Conservation (phyloP, 2,888 invertebrate genomes). For the Nasonovia ribisnigri region DNA sequence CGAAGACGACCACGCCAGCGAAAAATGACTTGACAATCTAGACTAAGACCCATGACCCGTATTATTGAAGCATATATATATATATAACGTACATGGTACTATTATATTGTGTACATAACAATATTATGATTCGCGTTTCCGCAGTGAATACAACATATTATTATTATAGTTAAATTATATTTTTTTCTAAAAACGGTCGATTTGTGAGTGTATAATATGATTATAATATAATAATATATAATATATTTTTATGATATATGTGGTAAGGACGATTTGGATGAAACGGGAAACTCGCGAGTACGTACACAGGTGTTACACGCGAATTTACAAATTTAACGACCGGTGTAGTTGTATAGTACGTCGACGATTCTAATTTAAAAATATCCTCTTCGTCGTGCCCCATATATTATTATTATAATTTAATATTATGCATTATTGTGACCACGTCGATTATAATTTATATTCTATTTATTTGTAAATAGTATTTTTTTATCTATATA, state of each 20-base stretch:
- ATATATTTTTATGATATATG: neutral
- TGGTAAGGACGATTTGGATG: neutral
- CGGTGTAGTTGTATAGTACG: neutral
- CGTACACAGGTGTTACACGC: neutral
- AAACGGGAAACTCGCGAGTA: neutral
- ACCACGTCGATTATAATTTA: neutral
- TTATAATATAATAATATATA: neutral
- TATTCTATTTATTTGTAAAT: constrained; percentile 51
- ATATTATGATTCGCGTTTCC: neutral
- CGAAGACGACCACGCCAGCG: constrained; percentile 62
- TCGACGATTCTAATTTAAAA: neutral
- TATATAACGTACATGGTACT: neutral
- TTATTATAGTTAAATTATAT: neutral
- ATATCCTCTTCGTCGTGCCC: neutral
- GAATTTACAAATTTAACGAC: neutral
- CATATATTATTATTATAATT: neutral
- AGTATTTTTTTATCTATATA: constrained; percentile 30
- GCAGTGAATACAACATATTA: neutral
- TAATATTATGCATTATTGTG: neutral
- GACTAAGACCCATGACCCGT: neutral
- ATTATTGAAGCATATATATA: neutral
- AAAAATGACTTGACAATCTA: constrained; percentile 49
- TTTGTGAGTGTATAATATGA: neutral
- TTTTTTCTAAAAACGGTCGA: neutral
- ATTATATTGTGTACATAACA: neutral